Evolutionary conservation across 2,113 vertebrate genomes (phyloP).

Genomic region (Polypterus senegalus): DNA sequence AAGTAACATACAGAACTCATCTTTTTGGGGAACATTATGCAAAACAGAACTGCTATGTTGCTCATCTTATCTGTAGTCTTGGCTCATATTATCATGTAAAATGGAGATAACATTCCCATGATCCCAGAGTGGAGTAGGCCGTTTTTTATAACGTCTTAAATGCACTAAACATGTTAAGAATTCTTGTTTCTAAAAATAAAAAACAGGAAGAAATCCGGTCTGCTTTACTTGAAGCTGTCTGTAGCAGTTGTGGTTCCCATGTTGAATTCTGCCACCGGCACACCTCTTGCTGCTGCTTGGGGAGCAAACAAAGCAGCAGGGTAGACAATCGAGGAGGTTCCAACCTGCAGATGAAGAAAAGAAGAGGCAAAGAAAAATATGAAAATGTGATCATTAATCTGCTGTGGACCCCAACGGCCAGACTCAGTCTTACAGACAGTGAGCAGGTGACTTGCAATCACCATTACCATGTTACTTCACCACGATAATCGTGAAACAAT

Average conservation of each 20-base stretch:
- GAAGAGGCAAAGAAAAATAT: background rate
- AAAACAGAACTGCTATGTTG: background rate
- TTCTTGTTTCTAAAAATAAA: too few relatives aligned
- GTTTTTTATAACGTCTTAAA: background rate
- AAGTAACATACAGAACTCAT: too few relatives aligned
- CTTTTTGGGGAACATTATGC: too few relatives aligned
- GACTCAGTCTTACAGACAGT: too few relatives aligned
- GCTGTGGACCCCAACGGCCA: background rate
- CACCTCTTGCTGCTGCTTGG: conserved; percentile 72
- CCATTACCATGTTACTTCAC: too few relatives aligned
- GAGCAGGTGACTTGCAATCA: too few relatives aligned
- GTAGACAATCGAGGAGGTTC: conserved; percentile 87
- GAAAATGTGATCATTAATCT: conserved; percentile 1
- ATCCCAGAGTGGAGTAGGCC: background rate
- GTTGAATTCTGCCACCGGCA: conserved; percentile 91
- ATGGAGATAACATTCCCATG: background rate
- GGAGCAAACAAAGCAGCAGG: conserved; percentile 91
- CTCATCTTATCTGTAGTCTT: background rate
- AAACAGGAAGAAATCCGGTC: too few relatives aligned
- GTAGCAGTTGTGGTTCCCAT: conserved; percentile 63
- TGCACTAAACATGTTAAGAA: too few relatives aligned
- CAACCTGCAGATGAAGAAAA: conserved; percentile 53
- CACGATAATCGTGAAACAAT: too few relatives aligned
- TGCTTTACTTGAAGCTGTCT: conserved; percentile 62
- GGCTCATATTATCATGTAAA: background rate